Percentiles rank a stretch among this genome's conserved stretches.
These are phyloP conservation scores for Thinocorus orbignyianus DNA, from an alignment of 2,113 vertebrate species.

Conservation along the genomic window DNA sequence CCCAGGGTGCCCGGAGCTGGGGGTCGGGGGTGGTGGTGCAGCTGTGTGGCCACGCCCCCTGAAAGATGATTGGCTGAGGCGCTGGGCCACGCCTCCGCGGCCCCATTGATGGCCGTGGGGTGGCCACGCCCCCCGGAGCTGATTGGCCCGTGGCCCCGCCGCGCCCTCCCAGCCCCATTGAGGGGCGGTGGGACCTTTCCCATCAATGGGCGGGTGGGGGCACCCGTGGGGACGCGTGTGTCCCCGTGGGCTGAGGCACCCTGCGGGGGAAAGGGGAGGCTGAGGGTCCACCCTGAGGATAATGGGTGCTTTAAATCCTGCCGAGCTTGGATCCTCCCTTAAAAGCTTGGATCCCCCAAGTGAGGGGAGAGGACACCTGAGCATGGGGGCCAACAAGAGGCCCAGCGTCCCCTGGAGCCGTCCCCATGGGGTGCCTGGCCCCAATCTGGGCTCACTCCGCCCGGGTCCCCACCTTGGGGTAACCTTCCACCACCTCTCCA, in stretches of 20 bases:
- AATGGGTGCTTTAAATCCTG: background rate
- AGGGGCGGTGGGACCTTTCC: fast-evolving
- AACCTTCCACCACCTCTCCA: fast-evolving
- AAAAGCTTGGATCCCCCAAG: too few species aligned
- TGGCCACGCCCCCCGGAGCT: background rate
- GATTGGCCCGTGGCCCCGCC: background rate
- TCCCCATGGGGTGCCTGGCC: too few species aligned
- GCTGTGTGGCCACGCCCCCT: background rate
- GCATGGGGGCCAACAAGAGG: too few species aligned
- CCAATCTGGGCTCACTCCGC: background rate
- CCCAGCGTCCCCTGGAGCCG: too few species aligned
- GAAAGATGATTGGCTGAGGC: background rate
- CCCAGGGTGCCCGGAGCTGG: too few species aligned
- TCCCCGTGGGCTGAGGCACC: background rate
- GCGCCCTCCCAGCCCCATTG: background rate
- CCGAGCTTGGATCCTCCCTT: fast-evolving
- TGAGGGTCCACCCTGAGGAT: background rate
- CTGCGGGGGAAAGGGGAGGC: background rate
- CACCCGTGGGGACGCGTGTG: background rate
- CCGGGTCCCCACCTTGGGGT: background rate
- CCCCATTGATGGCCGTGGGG: background rate
- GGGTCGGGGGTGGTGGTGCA: too few species aligned
- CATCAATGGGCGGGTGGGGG: background rate
- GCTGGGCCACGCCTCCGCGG: background rate
- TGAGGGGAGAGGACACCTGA: background rate